These are phyloP conservation scores for Drosophila siamana DNA, from an alignment of 2,888 invertebrate species.

Conservation along the genomic window DNA sequence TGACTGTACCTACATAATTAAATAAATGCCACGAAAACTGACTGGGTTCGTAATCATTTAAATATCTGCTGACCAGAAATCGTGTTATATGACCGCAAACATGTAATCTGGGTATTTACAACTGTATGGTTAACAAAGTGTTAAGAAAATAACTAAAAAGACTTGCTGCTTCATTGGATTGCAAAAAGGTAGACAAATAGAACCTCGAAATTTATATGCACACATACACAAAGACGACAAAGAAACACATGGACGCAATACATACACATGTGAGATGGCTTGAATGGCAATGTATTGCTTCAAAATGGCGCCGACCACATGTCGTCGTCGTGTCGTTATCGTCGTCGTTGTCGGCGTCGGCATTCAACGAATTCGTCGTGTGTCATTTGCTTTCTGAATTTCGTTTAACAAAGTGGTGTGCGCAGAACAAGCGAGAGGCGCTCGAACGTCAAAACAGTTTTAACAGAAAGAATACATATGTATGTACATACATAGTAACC, in stretches of 20 bases:
- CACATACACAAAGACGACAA: slow-evolving; percentile 22
- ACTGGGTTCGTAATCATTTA: not conserved
- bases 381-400: slow-evolving; percentile 77
- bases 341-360: slow-evolving; percentile 18
- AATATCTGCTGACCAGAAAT: slow-evolving; percentile 14
- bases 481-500: slow-evolving; percentile 63
- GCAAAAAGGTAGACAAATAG: slow-evolving; percentile 30
- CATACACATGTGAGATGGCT: slow-evolving; percentile 18
- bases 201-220: slow-evolving; percentile 43
- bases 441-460: slow-evolving; percentile 41
- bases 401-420: slow-evolving; percentile 76
- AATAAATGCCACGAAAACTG: slow-evolving; percentile 44
- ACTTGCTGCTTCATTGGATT: slow-evolving; percentile 15
- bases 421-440: slow-evolving; percentile 50
- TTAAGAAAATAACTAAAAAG: slow-evolving; percentile 6
- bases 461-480: slow-evolving; percentile 50
- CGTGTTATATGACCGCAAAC: not conserved
- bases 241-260: slow-evolving; percentile 7
- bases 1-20: slow-evolving; percentile 64
- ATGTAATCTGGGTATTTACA: slow-evolving; percentile 12
- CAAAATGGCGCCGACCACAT: slow-evolving; percentile 80
- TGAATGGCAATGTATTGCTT: slow-evolving; percentile 66
- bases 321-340: slow-evolving; percentile 69
- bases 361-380: slow-evolving; percentile 57
- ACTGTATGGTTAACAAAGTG: slow-evolving; percentile 13